Evolutionary conservation across 2,797 vertebrate species (phyloP), one percentile per base, ranked within the genome.

Genomic region (Pangasius mekongensis): DNA sequence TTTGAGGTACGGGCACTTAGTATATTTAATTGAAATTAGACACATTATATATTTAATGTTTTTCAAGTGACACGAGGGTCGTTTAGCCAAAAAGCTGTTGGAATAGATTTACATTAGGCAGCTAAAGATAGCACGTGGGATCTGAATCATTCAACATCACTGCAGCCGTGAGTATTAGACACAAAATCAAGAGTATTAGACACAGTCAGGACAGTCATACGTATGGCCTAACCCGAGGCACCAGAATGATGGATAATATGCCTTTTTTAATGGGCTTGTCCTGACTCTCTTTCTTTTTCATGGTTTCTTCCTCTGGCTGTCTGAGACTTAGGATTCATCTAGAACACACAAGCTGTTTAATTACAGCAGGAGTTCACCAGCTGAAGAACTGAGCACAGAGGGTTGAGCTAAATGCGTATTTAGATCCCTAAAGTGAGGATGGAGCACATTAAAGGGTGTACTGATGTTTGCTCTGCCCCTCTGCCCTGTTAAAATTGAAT

Each of bases 211-310:
- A 36, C 16, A 22, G 49, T 30, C 69, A 58, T 52, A 39, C 78
- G 67, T 88, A 64, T 90, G 87, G 85, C 77, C 89, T 66, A 18
- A 56, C 86, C 88, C 54, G 49, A 87, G 84, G 85, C 85, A 27
- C 64, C 71, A 66, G 71, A 76, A 83, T 91, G 33, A 71, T 86
- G 67, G 71, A 54, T 86, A 83, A 77, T 66, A 43, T 64, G 77
- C 43, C 43, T 83, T 47, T 58, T 87, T 56, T 80, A 77, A 78
- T 58, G 77, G 52, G 54, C 62, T 86, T 67, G 52, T 86, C 89
- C 80, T 89, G 49, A 87, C 87, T 86, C 54, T 78, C 18, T 89
- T 43, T 6, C 49, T 87, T 43, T 83, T 14, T 1, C 76, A 33
- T 84, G 27, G 47, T 33, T 87, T 64, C 36, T 80, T 69, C 18